phyloP scores from a whole-genome alignment of 2,113 vertebrate genomes.

The Atherinomorus stipes region DNA sequence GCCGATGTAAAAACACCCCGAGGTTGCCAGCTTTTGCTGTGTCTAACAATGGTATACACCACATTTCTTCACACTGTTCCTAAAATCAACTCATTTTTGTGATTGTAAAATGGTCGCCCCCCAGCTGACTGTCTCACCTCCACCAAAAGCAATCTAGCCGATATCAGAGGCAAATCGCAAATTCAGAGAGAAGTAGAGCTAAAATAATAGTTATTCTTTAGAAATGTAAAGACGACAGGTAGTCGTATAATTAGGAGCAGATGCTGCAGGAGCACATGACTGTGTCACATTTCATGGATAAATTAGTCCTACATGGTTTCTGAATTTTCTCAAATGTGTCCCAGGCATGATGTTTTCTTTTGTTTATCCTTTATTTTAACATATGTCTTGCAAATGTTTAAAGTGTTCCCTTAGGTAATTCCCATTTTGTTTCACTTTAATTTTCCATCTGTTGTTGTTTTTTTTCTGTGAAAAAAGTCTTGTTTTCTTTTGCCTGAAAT shows the following conservation, averaged over 20 bases:
- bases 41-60: slow-evolving; percentile 25
- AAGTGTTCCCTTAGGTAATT: neutral
- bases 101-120: slow-evolving; percentile 3
- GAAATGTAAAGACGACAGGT: neutral
- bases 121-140: slow-evolving; percentile 17
- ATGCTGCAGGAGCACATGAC: neutral
- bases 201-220: neutral
- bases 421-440: neutral
- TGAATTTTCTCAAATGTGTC: neutral
- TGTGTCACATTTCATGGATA: neutral
- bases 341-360: neutral
- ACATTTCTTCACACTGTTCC: slow-evolving; percentile 22
- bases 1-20: slow-evolving; percentile 47
- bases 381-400: neutral
- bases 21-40: slow-evolving; percentile 50
- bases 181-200: neutral
- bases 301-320: neutral
- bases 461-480: neutral
- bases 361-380: neutral
- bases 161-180: neutral
- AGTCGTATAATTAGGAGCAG: neutral
- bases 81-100: slow-evolving; percentile 17
- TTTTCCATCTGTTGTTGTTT: slow-evolving; percentile 19
- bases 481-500: slow-evolving; percentile 13
- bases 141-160: slow-evolving; percentile 7